A percentile compares a stretch with the other conserved stretches of the same genome.
phyloP scores from a whole-genome alignment of 1,140 invertebrate species.

The Elymnias hypermnestra region DNA sequence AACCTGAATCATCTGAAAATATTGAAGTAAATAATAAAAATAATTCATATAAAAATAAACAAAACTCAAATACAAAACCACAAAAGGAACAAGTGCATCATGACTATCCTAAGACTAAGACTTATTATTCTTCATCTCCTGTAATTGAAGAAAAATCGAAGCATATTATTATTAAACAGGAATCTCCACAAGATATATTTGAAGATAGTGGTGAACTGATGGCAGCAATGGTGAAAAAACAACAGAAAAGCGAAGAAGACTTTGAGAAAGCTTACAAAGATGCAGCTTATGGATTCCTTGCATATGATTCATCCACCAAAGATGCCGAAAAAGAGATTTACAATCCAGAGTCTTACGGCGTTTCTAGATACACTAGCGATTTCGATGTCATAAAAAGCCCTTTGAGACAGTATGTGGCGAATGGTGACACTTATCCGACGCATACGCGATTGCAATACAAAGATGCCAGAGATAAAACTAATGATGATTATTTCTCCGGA shows the following conservation, averaged over 20 bases:
- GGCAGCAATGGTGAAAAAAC: slow-evolving; percentile 43
- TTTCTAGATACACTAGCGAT: slow-evolving; percentile 32
- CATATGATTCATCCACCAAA: slow-evolving; percentile 36
- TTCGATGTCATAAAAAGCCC: slow-evolving; percentile 45
- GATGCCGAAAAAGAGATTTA: slow-evolving; percentile 59
- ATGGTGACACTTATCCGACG: slow-evolving; percentile 52
- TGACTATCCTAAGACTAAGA: slow-evolving; percentile 15
- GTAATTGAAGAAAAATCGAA: slow-evolving; percentile 47
- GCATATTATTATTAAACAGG: slow-evolving; percentile 48
- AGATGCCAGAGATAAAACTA: slow-evolving; percentile 50
- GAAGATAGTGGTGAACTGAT: slow-evolving; percentile 43
- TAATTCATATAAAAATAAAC: slow-evolving; percentile 9
- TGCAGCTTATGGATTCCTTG: slow-evolving; percentile 60
- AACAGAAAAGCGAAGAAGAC: slow-evolving; percentile 64
- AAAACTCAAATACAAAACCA: background rate
- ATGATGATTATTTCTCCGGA: slow-evolving; percentile 55
- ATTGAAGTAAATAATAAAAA: slow-evolving; percentile 18
- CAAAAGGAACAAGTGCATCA: slow-evolving; percentile 18
- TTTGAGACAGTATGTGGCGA: slow-evolving; percentile 49
- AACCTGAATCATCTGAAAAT: slow-evolving; percentile 17
- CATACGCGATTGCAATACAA: slow-evolving; percentile 46
- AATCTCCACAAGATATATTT: slow-evolving; percentile 44
- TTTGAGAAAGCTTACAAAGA: slow-evolving; percentile 69
- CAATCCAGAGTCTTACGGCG: slow-evolving; percentile 50
- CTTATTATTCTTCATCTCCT: slow-evolving; percentile 25